Base-by-base conservation (phyloP, 2,113 vertebrate species). In the Macroglossus sobrinus region DNA sequence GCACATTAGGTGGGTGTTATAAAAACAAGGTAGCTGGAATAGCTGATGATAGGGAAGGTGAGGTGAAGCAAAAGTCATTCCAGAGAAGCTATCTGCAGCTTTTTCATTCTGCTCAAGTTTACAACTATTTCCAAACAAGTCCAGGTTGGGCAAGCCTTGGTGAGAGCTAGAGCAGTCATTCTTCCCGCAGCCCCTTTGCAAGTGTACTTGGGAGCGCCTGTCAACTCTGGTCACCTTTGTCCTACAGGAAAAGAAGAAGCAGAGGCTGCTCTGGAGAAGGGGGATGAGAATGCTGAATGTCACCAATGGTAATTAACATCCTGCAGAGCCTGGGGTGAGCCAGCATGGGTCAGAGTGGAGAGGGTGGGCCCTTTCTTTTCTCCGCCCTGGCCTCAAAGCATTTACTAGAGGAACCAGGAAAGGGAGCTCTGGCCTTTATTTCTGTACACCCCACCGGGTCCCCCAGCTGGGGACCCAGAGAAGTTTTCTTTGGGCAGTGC, bases 191-290 rank as follows among this genome's bases (percentile, higher is more conserved):
- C 30, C n/a, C 28, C 50, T 88, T 15, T 59, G 55, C 45, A 45
- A 50, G 28, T 11, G 15, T 93, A 33, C 16, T 2, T 3, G 3
- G 78, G 64, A 66, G 16, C 38, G 18, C 50, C 21, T 55, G 30
- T 55, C 47, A 82, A 95, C 43, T 64, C 61, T 71, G 63, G 28
- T 86, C 40, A 43, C 50, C 38, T 1, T 85, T 72, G 79, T 55
- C 40, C 97, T 98, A n/a, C 94, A 99, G 99, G 99, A 96, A 99
- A 98, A 78, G 99, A 99, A 97, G 99, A 98, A 96, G 98, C 99
- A 0, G 99, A 99, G 95, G 68, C 94, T 3, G 99, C 99, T 66
- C 98, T 99, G 97, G 98, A 98, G 98, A 99, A 98, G 57, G 99
- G 98, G 59, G 98, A 98, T 64, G 98, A 98, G 59, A 99, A 98